Percentiles rank a stretch among this genome's conserved stretches.
phyloP scores from a whole-genome alignment of 1,140 invertebrate species.

The Saccostrea echinata region DNA sequence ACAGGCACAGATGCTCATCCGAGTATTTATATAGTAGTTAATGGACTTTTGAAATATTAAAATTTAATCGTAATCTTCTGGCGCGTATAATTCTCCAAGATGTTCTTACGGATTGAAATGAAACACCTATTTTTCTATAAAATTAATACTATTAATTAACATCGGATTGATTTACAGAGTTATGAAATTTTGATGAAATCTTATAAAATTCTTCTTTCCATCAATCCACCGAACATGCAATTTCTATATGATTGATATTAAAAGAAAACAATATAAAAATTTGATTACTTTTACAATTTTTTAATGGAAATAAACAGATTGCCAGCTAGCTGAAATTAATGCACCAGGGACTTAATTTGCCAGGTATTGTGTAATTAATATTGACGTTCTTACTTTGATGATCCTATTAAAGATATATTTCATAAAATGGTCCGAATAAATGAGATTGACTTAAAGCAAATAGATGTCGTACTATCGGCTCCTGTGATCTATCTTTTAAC shows the following conservation, averaged over 20 bases:
- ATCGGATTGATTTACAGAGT: not conserved
- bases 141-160: not conserved
- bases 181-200: not conserved
- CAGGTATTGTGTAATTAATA: slow-evolving; percentile 24
- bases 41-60: slow-evolving; percentile 24
- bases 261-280: no score
- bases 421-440: slow-evolving; percentile 8
- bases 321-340: not conserved
- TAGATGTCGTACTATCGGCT: not conserved
- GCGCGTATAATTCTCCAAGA: not conserved
- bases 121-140: not conserved
- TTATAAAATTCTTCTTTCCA: not conserved
- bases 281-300: no score
- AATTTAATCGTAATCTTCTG: not conserved
- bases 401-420: slow-evolving; percentile 14
- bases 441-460: not conserved
- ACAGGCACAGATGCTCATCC: not conserved
- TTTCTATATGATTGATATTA: not conserved
- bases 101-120: not conserved
- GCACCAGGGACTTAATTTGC: slow-evolving; percentile 8
- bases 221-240: not conserved
- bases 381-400: not conserved
- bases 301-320: not conserved
- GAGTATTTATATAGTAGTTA: not conserved
- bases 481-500: not conserved